phyloP scores from a whole-genome alignment of 2,797 vertebrate species.

The Pseudocheirus occidentalis region DNA sequence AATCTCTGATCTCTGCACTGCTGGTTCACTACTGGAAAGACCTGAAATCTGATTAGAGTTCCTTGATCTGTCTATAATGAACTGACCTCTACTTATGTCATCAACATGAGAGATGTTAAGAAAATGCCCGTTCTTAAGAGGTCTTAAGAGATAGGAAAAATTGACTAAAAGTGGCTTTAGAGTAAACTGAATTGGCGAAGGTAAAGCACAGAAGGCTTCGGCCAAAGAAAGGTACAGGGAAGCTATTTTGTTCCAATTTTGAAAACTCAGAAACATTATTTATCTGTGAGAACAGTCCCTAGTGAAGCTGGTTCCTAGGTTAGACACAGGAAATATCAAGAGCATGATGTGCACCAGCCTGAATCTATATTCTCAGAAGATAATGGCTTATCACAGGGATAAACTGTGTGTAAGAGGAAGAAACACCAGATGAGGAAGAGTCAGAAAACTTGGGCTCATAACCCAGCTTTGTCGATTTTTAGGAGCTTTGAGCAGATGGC shows the following conservation, averaged over 20 bases:
- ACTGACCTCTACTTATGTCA: neutral
- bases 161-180: no score
- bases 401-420: neutral
- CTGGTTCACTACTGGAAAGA: neutral
- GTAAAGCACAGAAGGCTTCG: neutral
- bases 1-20: neutral
- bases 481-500: neutral
- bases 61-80: neutral
- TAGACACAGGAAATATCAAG: neutral
- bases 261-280: neutral
- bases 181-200: neutral
- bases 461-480: neutral
- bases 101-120: no score
- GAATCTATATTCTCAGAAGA: neutral
- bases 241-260: neutral
- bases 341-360: no score
- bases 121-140: neutral
- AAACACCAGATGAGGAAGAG: neutral
- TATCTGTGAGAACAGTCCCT: rapidly evolving
- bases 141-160: neutral
- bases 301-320: neutral
- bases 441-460: neutral
- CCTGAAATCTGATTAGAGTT: neutral
- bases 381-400: neutral
- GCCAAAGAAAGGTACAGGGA: neutral